Evolutionary conservation across 2,797 vertebrate species (phyloP).

Genomic region (Eidolon dupreanum): DNA sequence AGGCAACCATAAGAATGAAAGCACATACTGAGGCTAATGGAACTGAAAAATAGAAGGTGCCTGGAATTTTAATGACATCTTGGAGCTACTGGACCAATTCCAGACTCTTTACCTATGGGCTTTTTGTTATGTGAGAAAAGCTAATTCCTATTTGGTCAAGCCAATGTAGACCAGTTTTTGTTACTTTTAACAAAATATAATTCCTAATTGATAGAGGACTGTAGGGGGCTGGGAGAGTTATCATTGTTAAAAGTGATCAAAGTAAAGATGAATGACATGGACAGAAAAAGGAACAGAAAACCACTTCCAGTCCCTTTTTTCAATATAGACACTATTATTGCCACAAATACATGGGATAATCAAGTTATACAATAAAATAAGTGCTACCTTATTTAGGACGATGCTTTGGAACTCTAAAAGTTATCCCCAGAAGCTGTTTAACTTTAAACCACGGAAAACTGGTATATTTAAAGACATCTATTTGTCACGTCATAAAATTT

Average conservation of each 20-base stretch:
- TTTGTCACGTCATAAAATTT: slow-evolving; percentile 1
- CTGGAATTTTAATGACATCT: background rate
- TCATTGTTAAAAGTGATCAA: background rate
- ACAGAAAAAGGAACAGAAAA: background rate
- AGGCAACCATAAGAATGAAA: background rate
- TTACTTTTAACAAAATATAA: background rate
- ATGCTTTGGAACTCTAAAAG: background rate
- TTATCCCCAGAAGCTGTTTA: background rate
- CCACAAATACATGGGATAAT: background rate
- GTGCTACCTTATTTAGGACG: background rate
- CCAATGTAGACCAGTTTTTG: background rate
- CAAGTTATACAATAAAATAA: background rate
- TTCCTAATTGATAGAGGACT: background rate
- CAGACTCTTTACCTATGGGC: background rate
- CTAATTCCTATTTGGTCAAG: background rate
- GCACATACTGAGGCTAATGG: background rate
- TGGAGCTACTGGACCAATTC: background rate
- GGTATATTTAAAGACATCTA: background rate
- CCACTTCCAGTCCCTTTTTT: background rate
- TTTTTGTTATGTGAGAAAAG: background rate
- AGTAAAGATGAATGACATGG: background rate
- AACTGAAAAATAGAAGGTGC: background rate
- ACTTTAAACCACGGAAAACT: background rate
- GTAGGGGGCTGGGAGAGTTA: background rate
- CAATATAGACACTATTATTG: background rate